Base-by-base conservation (phyloP, 2,888 invertebrate species). In the Uropetala carovei region DNA sequence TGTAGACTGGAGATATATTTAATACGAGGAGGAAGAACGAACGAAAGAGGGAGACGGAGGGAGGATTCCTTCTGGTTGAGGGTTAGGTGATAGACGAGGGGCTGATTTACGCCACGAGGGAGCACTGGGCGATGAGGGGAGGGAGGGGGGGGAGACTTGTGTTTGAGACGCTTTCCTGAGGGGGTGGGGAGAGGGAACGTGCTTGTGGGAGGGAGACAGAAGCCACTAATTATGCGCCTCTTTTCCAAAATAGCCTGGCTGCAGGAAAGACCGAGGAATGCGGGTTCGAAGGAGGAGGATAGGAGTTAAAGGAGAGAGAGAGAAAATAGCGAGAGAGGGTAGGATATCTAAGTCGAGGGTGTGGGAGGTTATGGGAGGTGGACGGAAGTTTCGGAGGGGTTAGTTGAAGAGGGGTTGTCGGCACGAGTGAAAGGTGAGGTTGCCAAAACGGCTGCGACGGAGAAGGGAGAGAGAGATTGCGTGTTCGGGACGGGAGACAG, bases 201-300 rank as follows among this genome's bases (percentile, higher is more conserved):
- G 68, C 68, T 43, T 43, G 64, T 43, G 64, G 64, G n/a, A 16
- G 68, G 68, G 75, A 27, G 13, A 27, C n/a, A 13, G 75, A 75
- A 75, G 75, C 75, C 75, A 75, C 75, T 75, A 75, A 75, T 75
- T 75, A 75, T 75, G 75, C 75, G 68, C 22, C 27, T 22, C 64
- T 7, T 64, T 18, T 64, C 75, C 75, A 22, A 75, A 75, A 75
- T 75, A 75, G 75, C 22, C 75, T 27, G 75, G 7, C 27, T 9
- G 75, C 22, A 27, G 22, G 43, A 43, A 43, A 43, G 43, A 43
- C 43, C 43, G 43, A 5, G 43, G n/a, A 68, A 22, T n/a, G 13
- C 1, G 68, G 68, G 68, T 68, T 10, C 64, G 43, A 43, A n/a
- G 43, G 43, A 43, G 43, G 43, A 1, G 43, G 43, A 43, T 43